Evolutionary conservation across 2,113 vertebrate genomes (phyloP).

Genomic region (Scomber colias): DNA sequence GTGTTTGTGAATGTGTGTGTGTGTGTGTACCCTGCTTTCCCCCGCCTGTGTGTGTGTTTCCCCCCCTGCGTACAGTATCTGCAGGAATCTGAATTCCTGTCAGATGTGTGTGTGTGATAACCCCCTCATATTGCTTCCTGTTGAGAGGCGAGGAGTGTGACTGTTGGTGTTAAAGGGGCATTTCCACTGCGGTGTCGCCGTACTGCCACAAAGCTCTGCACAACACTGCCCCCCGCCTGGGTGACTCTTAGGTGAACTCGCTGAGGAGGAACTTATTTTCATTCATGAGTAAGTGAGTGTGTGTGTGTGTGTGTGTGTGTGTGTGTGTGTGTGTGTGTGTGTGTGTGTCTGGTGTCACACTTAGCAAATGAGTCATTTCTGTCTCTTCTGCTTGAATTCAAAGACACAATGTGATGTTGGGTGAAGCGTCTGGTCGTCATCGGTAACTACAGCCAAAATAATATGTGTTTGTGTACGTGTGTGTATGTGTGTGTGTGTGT

Average conservation of each 20-base stretch:
- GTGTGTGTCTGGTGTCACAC: neutral
- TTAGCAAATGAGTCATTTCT: slow-evolving; percentile 17
- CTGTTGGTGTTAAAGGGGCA: neutral
- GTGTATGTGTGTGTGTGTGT: neutral
- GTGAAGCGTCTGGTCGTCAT: neutral
- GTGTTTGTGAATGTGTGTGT: slow-evolving; percentile 1
- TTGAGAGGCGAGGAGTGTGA: slow-evolving; percentile 42
- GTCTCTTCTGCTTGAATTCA: slow-evolving; percentile 49
- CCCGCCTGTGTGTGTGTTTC: neutral
- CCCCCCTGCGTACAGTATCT: slow-evolving; percentile 48
- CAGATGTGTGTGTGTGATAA: slow-evolving; percentile 69
- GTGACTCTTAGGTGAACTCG: neutral
- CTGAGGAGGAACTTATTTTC: neutral
- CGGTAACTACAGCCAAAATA: neutral
- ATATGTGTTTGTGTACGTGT: neutral
- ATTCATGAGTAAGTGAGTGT: neutral
- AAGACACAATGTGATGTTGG: neutral
- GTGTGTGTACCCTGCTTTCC: neutral
- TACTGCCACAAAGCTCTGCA: slow-evolving; percentile 19
- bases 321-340: slow-evolving; percentile 15
- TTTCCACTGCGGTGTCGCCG: neutral
- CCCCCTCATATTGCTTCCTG: slow-evolving; percentile 69
- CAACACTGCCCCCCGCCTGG: slow-evolving; percentile 70
- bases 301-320: neutral
- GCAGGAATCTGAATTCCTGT: slow-evolving; percentile 65